Base-by-base conservation (phyloP, 92 coral and sea anemone species). In the Porites cylindrica region DNA sequence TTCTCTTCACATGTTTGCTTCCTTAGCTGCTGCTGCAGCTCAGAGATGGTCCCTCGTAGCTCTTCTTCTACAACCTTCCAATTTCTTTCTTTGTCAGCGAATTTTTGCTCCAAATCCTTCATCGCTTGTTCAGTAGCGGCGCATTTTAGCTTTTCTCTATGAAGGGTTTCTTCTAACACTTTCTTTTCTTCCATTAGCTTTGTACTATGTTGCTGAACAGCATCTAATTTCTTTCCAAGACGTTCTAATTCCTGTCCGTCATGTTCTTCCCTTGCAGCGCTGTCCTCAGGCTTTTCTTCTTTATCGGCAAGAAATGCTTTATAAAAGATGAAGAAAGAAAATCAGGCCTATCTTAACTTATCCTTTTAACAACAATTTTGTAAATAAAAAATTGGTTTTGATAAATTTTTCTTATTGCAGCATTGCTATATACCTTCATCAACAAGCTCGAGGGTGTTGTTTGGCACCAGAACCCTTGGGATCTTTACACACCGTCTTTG, bases 401-500 rank as follows among this genome's bases (percentile, higher is more conserved):
- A 66, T n/a, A 66, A 26, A 66, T 9, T 18, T 66, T 66, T 9
- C 8, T 66, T 17, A 66, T 9, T n/a, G 23, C 70, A n/a, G 10
- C 19, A 1, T 64, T 14, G 16, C 16, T 64, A 7, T 21, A 66
- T 84, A 84, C 88, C 88, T 59, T 72, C 74, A 43, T 84, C 88
- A 74, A 74, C 74, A 14, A 84, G 80, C 51, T 67, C 53, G 51
- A 84, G 79, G 20, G 70, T 38, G 54, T 74, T 67, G n/a, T 74
- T 72, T 52, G 65, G 53, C 71, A 84, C 69, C 5, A 26, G 20
- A 8, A 43, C 66, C 59, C 88, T 84, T 56, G 81, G 88, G 51
- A 84, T 84, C 20, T 84, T 84, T 13, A 84, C 78, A 51, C 88
- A 84, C 18, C 62, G 12, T 20, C 88, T 78, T 59, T 84, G 88